A percentile compares a stretch with the other conserved stretches of the same genome.
Conservation (phyloP, 2,888 invertebrate genomes). For the Tyria jacobaeae region DNA sequence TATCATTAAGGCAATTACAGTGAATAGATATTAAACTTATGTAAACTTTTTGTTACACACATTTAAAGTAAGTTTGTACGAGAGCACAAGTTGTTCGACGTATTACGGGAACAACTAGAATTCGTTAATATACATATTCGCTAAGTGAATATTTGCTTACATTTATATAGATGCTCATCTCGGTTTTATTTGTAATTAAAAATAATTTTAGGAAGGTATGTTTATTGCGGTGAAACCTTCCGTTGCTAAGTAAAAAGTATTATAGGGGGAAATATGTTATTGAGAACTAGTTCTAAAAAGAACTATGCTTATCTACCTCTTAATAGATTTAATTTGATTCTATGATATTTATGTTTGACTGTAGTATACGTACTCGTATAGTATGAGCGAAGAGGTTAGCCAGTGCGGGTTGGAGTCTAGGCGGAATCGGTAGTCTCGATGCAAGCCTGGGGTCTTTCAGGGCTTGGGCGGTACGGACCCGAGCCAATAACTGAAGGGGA, state of each 20-base stretch:
- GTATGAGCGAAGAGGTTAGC: slow-evolving; percentile 97
- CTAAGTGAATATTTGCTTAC: too few relatives aligned
- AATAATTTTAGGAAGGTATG: too few relatives aligned
- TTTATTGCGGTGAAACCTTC: too few relatives aligned
- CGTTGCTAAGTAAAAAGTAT: too few relatives aligned
- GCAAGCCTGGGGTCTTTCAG: slow-evolving; percentile 91
- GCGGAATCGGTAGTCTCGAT: slow-evolving; percentile 94
- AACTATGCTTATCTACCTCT: neutral
- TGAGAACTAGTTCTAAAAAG: neutral
- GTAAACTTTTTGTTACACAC: too few relatives aligned
- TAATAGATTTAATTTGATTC: neutral
- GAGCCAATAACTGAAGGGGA: slow-evolving; percentile 95
- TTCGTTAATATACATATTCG: too few relatives aligned
- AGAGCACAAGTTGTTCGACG: too few relatives aligned
- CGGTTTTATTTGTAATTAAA: too few relatives aligned
- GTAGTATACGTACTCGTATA: slow-evolving; percentile 89
- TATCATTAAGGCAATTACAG: neutral
- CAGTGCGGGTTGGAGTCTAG: slow-evolving; percentile 93
- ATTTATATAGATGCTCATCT: too few relatives aligned
- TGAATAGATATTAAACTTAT: too few relatives aligned
- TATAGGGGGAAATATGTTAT: neutral
- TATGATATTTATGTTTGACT: neutral
- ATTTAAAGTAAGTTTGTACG: too few relatives aligned
- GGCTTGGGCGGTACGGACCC: slow-evolving; percentile 92
- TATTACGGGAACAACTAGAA: too few relatives aligned